phyloP scores from a whole-genome alignment of 2,797 vertebrate species.

The Onychomys torridus region DNA sequence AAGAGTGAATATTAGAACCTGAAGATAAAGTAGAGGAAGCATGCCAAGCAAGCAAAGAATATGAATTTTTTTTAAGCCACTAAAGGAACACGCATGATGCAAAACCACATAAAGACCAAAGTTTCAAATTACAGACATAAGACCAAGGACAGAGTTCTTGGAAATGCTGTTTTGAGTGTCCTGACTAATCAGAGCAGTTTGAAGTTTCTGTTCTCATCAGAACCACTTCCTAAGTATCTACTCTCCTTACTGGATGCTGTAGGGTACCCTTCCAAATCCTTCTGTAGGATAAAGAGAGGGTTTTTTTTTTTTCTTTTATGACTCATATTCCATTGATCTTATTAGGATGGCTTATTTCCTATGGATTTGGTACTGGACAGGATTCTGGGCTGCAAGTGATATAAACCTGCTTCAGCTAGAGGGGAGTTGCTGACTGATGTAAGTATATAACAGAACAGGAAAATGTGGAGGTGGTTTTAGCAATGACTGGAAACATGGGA shows the following conservation, averaged over 20 bases:
- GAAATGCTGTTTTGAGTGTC: neutral
- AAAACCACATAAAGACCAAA: neutral
- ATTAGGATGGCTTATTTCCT: neutral
- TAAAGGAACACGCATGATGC: too few relatives aligned
- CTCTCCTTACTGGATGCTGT: neutral
- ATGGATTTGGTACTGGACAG: neutral
- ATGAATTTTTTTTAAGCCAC: neutral
- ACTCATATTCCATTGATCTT: neutral
- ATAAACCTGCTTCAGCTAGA: neutral
- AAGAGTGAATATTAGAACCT: neutral
- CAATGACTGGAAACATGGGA: neutral
- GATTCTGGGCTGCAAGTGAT: constrained; percentile 5
- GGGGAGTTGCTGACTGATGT: neutral
- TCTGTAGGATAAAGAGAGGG: neutral
- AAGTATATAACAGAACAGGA: neutral
- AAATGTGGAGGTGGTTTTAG: constrained; percentile 14
- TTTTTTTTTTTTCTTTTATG: constrained; percentile 50
- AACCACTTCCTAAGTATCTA: neutral
- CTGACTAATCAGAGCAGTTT: too few relatives aligned
- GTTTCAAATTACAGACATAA: neutral
- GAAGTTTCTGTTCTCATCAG: neutral
- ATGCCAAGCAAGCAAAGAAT: neutral
- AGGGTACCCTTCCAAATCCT: neutral
- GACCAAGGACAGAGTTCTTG: neutral
- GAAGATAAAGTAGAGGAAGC: neutral